Base-by-base conservation (phyloP, 2,888 invertebrate species). In the Enchytraeus crypticus region DNA sequence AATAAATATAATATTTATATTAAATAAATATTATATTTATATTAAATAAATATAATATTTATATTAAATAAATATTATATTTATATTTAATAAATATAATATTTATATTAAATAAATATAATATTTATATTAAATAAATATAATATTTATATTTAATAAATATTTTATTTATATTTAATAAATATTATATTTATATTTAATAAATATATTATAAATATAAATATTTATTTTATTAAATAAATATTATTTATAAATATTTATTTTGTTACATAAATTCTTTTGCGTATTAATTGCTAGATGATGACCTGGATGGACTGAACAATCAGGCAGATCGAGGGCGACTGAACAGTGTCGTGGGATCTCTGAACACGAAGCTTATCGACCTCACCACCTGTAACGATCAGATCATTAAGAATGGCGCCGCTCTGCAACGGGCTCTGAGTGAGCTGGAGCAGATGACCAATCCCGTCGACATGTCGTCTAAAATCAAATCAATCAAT, bases 311-410 rank as follows among this genome's bases (percentile, higher is more conserved):
- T 51, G 74, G 72, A 34, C 67, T 70, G 49, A 66, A 70, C 21
- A 69, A 70, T n/a, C 73, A 77, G 59, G 73, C 74, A 21, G 76
- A 81, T 64, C 80, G 81, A 66, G 79, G 78, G 57, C 84, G 84
- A 71, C 78, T 84, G 51, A 80, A 81, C 67, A 79, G 79, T 61
- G 81, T 82, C 33, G 74, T 84, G 47, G 81, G 83, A 68, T 77
- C 80, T 8, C 82, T 96, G 45, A 86, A 86, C 53, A 84, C 86
- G 45, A 85, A 91, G 71, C 84, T 96, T 74, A 91, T 92, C 75
- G 92, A 92, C 77, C 82, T 97, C 71, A 87, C 89, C 74, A 90
- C 90, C 0, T 95, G 93, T 76, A 88, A 89, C 66, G 92, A 95
- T 75, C 83, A 95, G 33, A 89, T 96, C 67, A 85, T 86, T 26